Base-by-base conservation (phyloP, 1,140 invertebrate genomes). In the Caenorhabditis tropicalis region DNA sequence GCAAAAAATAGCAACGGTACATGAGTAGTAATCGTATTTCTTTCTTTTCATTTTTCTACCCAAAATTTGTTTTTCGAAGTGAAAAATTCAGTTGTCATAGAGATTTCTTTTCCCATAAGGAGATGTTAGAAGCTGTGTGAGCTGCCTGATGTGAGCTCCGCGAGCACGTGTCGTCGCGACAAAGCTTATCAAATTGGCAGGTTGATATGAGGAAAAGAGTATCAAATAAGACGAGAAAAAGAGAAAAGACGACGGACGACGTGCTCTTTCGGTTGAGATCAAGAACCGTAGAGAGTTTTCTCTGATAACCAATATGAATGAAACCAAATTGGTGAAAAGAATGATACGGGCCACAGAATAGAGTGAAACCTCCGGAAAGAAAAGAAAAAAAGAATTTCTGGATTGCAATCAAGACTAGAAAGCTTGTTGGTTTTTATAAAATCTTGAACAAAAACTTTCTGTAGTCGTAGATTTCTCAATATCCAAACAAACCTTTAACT, bases 181-280 rank as follows among this genome's bases (percentile, higher is more conserved):
- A n/a, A 74, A 46, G 65, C 65, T 74, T 74, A 74, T 74, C 65
- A 74, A 74, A 74, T 43, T 39, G 65, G 33, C 36, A 74, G 65
- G 65, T 43, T 74, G 36, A 74, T 10, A 46, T 43, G 19, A 16
- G 43, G 4, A 43, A 21, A 74, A 36, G 19, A 19, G 21, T 12
- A 15, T 12, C 12, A 15, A 46, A 19, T 9, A 43, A 4, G 16
- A n/a, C 10, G 27, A 15, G 21, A n/a, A 46, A 15, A 46, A 29
- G 12, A 29, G 24, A 46, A 31, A 24, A 24, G 36, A 27, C 43
- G 29, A 74, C n/a, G 27, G 65, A 74, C 65, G 19, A 74, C 65
- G 36, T 65, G 58, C 58, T 65, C 31, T 65, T 65, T 65, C n/a
- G 19, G 58, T 12, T 65, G 58, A 65, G 36, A 65, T n/a, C 6